Percentiles rank a stretch among this genome's conserved stretches.
phyloP scores from a whole-genome alignment of 37 sponge, comb jelly and placozoan species.

The Halichondria panicea region DNA sequence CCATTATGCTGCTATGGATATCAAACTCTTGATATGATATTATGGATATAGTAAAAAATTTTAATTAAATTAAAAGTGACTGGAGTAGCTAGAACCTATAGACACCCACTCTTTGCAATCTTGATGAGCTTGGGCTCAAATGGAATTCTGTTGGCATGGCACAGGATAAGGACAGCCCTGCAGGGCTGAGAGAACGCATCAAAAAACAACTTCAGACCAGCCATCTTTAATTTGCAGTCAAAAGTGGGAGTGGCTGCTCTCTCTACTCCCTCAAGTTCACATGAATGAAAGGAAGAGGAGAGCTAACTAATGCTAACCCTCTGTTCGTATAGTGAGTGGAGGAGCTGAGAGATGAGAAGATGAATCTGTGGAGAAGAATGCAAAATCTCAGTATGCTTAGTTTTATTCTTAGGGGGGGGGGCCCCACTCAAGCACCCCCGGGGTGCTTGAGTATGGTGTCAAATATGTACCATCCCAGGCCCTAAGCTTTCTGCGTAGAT shows the following conservation, averaged over 20 bases:
- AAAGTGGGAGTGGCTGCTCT: too few species aligned
- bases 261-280: too few species aligned
- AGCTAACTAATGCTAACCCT: slow-evolving; percentile 45
- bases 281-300: slow-evolving; percentile 62
- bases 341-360: slow-evolving; percentile 84
- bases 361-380: slow-evolving; percentile 74
- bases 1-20: too few species aligned
- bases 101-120: slow-evolving; percentile 51
- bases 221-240: too few species aligned
- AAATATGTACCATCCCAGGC: slow-evolving; percentile 41
- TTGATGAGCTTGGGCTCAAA: slow-evolving; percentile 51
- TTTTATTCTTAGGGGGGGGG: too few species aligned
- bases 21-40: too few species aligned
- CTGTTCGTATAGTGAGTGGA: slow-evolving; percentile 80
- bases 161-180: slow-evolving; percentile 60
- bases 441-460: not conserved
- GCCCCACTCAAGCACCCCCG: slow-evolving; percentile 70
- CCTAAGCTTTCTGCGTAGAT: slow-evolving; percentile 63
- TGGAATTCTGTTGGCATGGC: slow-evolving; percentile 55
- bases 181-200: slow-evolving; percentile 79
- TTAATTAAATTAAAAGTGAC: not conserved
- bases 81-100: too few species aligned
- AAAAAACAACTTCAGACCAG: slow-evolving; percentile 62
- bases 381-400: slow-evolving; percentile 57
- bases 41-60: too few species aligned